Conservation (phyloP, 2,888 invertebrate genomes). For the Adelphocoris suturalis region DNA sequence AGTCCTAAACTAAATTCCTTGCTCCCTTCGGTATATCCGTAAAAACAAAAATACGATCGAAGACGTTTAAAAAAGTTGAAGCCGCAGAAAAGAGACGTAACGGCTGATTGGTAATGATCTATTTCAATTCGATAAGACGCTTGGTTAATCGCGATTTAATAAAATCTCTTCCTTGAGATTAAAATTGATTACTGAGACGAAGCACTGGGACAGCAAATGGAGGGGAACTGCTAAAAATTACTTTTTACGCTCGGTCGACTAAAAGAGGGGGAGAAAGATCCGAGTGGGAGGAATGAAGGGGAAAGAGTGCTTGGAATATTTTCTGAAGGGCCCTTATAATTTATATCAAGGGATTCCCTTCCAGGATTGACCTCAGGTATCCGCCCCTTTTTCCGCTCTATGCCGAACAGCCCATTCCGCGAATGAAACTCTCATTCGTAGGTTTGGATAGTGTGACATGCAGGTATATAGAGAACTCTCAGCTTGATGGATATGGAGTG, state of each 20-base stretch:
- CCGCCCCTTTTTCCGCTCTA: not conserved
- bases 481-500: too few species aligned
- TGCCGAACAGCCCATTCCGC: not conserved
- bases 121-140: not conserved
- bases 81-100: not conserved
- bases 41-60: not conserved
- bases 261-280: not conserved
- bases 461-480: too few species aligned
- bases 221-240: constrained; percentile 53
- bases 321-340: constrained; percentile 12
- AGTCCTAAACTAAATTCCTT: too few species aligned
- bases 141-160: constrained; percentile 2
- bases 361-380: constrained; percentile 7
- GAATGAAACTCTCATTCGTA: not conserved
- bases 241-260: constrained; percentile 46
- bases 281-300: constrained; percentile 6
- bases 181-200: constrained; percentile 52
- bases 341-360: not conserved
- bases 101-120: constrained; percentile 20
- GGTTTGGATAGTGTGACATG: too few species aligned
- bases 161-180: constrained; percentile 48
- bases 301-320: constrained; percentile 15
- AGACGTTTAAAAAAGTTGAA: not conserved
- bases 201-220: constrained; percentile 40
- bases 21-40: too few species aligned